Percentiles rank a stretch among this genome's conserved stretches.
Conservation (phyloP, 2,113 vertebrate species). For the Nerophis ophidion region DNA sequence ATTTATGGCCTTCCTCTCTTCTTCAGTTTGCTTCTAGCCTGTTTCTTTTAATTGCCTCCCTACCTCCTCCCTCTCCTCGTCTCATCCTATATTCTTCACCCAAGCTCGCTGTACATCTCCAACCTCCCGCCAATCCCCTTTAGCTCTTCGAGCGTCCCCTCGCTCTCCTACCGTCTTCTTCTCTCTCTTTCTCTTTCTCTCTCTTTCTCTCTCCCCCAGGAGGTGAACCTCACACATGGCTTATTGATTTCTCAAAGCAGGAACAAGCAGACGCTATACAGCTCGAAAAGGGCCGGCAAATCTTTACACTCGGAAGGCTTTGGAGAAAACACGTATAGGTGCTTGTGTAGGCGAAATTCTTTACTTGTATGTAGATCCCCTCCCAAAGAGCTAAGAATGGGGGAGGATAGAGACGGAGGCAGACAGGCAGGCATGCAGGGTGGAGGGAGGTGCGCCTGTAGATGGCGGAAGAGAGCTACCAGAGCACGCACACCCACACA, state of each 20-base stretch:
- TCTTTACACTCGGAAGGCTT: conserved; percentile 7
- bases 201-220: conserved; percentile 28
- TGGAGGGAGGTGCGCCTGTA: conserved; percentile 53
- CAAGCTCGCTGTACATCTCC: conserved; percentile 20
- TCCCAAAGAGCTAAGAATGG: conserved; percentile 12
- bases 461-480: conserved; percentile 70
- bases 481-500: conserved; percentile 22
- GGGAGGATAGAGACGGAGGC: conserved; percentile 11
- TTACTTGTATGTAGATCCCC: not conserved
- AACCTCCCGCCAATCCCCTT: conserved; percentile 10
- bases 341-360: not conserved
- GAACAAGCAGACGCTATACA: conserved; percentile 12
- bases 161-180: conserved; percentile 4
- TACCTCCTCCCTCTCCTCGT: conserved; percentile 8
- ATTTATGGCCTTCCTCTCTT: not conserved
- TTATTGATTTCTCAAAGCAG: conserved; percentile 57
- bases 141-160: conserved; percentile 7
- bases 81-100: conserved; percentile 17
- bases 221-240: conserved; percentile 55
- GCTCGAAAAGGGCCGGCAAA: conserved; percentile 14
- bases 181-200: conserved; percentile 3
- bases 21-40: conserved; percentile 8
- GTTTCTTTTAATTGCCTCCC: conserved; percentile 14
- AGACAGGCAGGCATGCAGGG: conserved; percentile 12
- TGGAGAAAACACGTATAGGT: not conserved